Conservation (phyloP, 2,113 vertebrate genomes). For the Eudyptes chrysolophus region DNA sequence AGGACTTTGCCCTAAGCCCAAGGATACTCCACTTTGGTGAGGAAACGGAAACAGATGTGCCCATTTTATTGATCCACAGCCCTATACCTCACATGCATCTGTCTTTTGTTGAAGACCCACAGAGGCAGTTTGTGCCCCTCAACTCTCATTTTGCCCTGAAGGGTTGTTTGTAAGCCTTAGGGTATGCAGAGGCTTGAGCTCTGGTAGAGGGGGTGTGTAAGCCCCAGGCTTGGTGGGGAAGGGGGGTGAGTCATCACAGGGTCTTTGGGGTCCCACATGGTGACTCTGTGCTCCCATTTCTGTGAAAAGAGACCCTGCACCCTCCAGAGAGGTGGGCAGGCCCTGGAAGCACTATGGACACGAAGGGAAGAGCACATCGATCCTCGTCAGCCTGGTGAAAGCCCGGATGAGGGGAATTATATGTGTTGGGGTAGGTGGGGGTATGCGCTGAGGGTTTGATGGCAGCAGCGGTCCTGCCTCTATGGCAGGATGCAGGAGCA, state of each 20-base stretch:
- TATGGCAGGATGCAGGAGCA: background rate
- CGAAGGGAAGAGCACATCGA: background rate
- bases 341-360: background rate
- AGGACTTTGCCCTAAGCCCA: background rate
- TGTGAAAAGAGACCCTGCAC: background rate
- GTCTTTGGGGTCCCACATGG: background rate
- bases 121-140: background rate
- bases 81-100: background rate
- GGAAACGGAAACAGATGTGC: background rate
- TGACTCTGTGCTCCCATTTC: background rate
- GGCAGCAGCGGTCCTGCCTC: background rate
- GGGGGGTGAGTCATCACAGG: too few species aligned
- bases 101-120: background rate
- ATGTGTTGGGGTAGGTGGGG: background rate
- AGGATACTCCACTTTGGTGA: background rate
- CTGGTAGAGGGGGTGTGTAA: background rate
- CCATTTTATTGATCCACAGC: background rate
- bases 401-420: too few species aligned
- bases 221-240: background rate
- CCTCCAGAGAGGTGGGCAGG: background rate
- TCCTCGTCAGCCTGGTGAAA: background rate
- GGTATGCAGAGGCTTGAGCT: background rate
- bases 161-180: background rate
- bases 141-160: background rate
- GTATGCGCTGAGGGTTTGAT: rapidly evolving